Conservation (phyloP, 2,888 invertebrate genomes). For the Caenorhabditis sp. region DNA sequence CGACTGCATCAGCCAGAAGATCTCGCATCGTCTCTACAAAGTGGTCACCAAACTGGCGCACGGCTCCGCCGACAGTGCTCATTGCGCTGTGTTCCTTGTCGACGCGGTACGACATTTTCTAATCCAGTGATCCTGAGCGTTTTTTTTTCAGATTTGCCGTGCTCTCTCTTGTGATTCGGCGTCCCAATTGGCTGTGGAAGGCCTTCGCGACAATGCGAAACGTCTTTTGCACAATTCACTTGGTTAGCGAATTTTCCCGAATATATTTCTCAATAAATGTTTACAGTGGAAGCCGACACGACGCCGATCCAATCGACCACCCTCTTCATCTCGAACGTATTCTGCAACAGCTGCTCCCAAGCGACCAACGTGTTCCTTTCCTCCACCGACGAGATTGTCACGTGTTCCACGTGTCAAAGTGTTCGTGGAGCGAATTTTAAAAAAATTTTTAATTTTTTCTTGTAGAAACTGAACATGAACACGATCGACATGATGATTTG, state of each 20-base stretch:
- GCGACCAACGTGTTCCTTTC: slow-evolving; percentile 56
- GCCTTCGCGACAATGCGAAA: slow-evolving; percentile 56
- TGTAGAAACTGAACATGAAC: slow-evolving; percentile 47
- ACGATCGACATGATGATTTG: slow-evolving; percentile 66
- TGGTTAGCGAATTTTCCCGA: no score
- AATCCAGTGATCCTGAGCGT: neutral
- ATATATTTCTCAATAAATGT: no score
- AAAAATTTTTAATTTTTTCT: slow-evolving; percentile 7
- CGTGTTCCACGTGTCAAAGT: slow-evolving; percentile 57
- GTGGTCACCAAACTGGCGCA: slow-evolving; percentile 51
- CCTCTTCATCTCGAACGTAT: slow-evolving; percentile 61
- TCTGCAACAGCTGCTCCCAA: slow-evolving; percentile 55
- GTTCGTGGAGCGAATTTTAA: slow-evolving; percentile 36
- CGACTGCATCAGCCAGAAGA: slow-evolving; percentile 56
- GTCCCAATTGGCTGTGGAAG: slow-evolving; percentile 56
- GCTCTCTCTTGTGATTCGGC: slow-evolving; percentile 53
- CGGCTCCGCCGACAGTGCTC: slow-evolving; percentile 35
- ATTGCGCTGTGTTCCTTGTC: slow-evolving; percentile 52
- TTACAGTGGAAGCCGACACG: slow-evolving; percentile 48
- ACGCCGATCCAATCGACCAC: slow-evolving; percentile 32
- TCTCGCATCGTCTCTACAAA: slow-evolving; percentile 56
- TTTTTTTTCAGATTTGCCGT: slow-evolving; percentile 38
- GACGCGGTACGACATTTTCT: slow-evolving; percentile 39
- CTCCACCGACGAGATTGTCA: slow-evolving; percentile 33
- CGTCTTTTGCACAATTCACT: slow-evolving; percentile 55